These are phyloP conservation scores for Melanerpes aurifrons DNA, from an alignment of 2,113 vertebrate genomes.

Conservation along the genomic window DNA sequence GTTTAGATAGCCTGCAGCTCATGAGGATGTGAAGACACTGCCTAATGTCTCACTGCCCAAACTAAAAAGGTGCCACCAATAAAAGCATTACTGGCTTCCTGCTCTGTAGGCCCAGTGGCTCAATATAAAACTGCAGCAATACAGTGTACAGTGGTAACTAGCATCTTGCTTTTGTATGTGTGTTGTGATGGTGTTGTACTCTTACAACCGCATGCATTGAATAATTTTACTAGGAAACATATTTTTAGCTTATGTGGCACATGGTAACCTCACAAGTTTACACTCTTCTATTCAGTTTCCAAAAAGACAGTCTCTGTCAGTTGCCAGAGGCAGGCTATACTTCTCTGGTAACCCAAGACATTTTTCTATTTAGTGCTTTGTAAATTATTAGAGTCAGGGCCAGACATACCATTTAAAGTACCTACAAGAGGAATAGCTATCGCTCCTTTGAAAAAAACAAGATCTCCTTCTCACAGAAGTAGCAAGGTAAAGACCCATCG, in stretches of 20 bases:
- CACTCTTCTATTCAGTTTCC: not conserved
- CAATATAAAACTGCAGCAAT: not conserved
- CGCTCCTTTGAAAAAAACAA: not conserved
- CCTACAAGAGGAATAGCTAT: not conserved
- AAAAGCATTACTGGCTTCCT: not conserved
- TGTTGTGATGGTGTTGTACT: not conserved
- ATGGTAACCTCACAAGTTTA: not conserved
- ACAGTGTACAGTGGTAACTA: not conserved
- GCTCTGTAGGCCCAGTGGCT: not conserved
- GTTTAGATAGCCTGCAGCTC: not conserved
- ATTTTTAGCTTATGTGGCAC: not conserved
- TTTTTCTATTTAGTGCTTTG: not conserved
- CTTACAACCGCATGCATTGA: not conserved
- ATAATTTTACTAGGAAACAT: not conserved
- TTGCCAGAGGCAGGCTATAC: not conserved
- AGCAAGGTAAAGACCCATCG: not conserved
- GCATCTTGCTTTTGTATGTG: not conserved
- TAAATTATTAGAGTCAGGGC: not conserved
- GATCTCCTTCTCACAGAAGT: not conserved
- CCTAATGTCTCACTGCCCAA: not conserved
- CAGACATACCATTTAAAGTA: not conserved
- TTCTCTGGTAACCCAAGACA: not conserved
- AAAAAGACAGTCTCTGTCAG: not conserved
- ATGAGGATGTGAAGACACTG: not conserved
- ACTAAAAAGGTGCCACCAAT: not conserved